Percentiles rank a stretch among this genome's conserved stretches.
Evolutionary conservation across 2,797 vertebrate species (phyloP).

Genomic region (Chromobotia macracanthus): DNA sequence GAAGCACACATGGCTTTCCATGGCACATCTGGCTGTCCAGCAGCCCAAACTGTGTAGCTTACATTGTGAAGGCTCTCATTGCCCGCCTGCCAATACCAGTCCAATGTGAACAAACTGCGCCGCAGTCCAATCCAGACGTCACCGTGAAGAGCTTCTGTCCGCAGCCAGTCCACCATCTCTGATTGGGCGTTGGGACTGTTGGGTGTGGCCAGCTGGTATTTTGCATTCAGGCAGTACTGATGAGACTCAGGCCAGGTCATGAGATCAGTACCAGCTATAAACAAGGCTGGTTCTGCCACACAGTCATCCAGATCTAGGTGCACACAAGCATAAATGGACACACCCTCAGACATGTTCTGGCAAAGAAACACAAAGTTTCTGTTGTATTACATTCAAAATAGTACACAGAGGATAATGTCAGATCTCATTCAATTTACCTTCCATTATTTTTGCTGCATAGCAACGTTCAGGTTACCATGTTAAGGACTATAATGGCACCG

Average conservation of each 20-base stretch:
- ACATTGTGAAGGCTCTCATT: background rate
- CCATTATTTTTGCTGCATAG: no score
- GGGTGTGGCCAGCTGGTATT: constrained; percentile 60
- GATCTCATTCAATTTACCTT: no score
- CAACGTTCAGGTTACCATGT: no score
- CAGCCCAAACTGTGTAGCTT: constrained; percentile 54
- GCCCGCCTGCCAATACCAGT: constrained; percentile 72
- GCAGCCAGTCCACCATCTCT: constrained; percentile 10
- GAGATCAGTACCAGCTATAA: background rate
- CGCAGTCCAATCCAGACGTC: constrained; percentile 75
- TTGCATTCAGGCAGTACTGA: constrained; percentile 33
- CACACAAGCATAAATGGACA: background rate
- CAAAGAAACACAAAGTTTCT: background rate
- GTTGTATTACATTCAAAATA: background rate
- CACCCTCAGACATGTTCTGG: background rate
- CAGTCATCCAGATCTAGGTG: constrained; percentile 70
- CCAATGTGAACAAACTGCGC: constrained; percentile 57
- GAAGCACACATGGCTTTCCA: constrained; percentile 61
- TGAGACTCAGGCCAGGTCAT: constrained; percentile 66
- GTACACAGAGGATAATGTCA: accelerated
- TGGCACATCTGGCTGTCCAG: constrained; percentile 58
- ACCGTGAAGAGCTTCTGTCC: accelerated
- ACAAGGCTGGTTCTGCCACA: background rate
- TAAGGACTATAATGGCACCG: no score
- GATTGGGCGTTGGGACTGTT: accelerated